These are phyloP conservation scores for Hydractinia echinata DNA, from an alignment of 30 jellyfish, hydroid and myxozoan genomes.

Conservation along the genomic window DNA sequence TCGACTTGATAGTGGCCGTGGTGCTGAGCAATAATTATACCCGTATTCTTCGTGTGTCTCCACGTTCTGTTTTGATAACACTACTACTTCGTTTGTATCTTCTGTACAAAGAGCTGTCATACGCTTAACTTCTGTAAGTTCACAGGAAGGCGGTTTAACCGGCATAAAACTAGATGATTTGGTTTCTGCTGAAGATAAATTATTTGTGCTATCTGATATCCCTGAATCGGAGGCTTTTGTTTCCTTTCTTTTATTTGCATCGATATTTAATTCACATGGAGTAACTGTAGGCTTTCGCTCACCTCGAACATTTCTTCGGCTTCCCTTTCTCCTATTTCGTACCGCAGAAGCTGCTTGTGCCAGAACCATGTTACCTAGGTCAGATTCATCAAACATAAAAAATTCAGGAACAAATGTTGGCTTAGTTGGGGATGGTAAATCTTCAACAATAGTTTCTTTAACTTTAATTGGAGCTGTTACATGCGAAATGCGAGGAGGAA, in stretches of 20 bases:
- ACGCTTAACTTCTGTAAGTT: neutral
- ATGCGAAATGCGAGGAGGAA: neutral
- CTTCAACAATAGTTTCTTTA: neutral
- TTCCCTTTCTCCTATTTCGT: conserved; percentile 64
- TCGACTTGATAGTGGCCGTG: neutral
- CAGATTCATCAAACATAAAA: conserved; percentile 31
- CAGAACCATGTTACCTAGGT: conserved; percentile 49
- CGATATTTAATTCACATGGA: neutral
- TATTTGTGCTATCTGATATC: neutral
- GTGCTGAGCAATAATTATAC: too few species aligned
- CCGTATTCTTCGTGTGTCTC: too few species aligned
- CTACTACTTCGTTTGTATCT: too few species aligned
- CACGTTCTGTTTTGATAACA: too few species aligned
- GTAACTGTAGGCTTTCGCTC: neutral
- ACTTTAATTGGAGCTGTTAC: neutral
- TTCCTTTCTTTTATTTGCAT: conserved; percentile 4
- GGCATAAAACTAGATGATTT: neutral
- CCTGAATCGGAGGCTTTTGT: neutral
- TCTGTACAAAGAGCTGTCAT: too few species aligned
- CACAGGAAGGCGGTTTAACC: neutral
- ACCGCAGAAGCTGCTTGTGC: conserved; percentile 81
- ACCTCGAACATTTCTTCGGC: conserved; percentile 22
- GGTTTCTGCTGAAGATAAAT: neutral
- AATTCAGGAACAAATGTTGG: conserved; percentile 34
- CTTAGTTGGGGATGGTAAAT: conserved; percentile 16